These are phyloP conservation scores for Neosilurus hyrtlii DNA, from an alignment of 2,797 vertebrate genomes.

Conservation along the genomic window DNA sequence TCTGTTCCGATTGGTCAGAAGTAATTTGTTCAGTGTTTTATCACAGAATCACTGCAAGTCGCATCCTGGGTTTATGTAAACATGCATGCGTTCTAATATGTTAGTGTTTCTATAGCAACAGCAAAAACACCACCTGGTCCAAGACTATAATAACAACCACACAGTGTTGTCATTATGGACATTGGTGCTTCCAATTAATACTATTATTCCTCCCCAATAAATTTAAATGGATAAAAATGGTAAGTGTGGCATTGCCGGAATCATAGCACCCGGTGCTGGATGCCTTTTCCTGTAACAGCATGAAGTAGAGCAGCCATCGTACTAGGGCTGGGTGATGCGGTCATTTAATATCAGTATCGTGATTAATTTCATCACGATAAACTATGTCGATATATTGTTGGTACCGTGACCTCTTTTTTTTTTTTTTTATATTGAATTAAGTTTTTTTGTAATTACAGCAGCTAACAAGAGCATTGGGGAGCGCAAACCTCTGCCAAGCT, in stretches of 20 bases:
- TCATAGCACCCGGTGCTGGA: no score
- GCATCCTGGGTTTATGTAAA: neutral
- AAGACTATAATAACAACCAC: no score
- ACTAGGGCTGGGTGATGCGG: neutral
- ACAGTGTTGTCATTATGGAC: no score
- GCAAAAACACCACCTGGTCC: no score
- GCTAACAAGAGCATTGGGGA: no score
- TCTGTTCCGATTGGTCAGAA: neutral
- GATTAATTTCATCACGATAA: neutral
- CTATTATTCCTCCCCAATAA: no score
- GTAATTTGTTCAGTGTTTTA: neutral
- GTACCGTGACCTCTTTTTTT: neutral
- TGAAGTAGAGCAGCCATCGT: neutral
- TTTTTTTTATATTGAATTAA: neutral
- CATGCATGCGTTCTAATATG: neutral
- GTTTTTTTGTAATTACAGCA: no score
- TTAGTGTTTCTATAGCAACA: neutral
- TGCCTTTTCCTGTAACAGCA: neutral
- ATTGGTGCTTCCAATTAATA: no score
- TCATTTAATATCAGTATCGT: neutral
- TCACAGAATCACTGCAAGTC: neutral
- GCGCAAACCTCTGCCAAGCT: no score
- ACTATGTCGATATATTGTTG: neutral
- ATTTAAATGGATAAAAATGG: no score
- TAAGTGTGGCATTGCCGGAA: no score